Evolutionary conservation across 1,140 invertebrate species (phyloP).

Genomic region (Matsumurasca onukii): DNA sequence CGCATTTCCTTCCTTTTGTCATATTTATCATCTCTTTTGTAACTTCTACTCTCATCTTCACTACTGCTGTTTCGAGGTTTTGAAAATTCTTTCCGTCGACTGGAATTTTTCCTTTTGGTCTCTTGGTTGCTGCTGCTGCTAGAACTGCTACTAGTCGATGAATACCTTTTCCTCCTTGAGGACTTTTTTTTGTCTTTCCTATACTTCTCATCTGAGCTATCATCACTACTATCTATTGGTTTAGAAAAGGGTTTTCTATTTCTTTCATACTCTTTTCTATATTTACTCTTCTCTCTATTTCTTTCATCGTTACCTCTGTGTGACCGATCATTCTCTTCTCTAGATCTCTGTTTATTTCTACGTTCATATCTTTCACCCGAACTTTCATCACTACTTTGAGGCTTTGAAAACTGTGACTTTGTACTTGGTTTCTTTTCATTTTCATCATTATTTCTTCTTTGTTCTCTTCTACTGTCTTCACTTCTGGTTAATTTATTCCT

Average conservation of each 20-base stretch:
- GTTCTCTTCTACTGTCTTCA: background rate
- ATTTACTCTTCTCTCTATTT: constrained; percentile 27
- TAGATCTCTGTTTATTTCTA: constrained; percentile 14
- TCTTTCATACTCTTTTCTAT: constrained; percentile 1
- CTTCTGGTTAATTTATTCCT: background rate
- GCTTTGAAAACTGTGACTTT: background rate
- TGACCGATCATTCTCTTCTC: constrained; percentile 35
- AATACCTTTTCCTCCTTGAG: no score
- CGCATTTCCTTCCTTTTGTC: background rate
- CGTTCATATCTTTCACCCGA: background rate
- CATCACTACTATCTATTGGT: background rate
- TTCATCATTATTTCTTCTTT: background rate
- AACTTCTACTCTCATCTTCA: constrained; percentile 7
- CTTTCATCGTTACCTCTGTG: constrained; percentile 34
- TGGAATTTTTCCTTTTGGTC: background rate
- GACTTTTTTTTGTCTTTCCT: background rate
- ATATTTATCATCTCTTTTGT: background rate
- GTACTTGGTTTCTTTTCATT: background rate
- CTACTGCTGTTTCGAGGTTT: background rate
- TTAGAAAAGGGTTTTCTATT: background rate
- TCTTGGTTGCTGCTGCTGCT: no score
- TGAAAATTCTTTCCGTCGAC: background rate
- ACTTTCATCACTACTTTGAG: background rate
- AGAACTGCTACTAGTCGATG: no score
- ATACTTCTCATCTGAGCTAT: background rate